These are phyloP conservation scores for Amblyopsis rosae DNA, from an alignment of 2,113 vertebrate genomes.

Conservation along the genomic window DNA sequence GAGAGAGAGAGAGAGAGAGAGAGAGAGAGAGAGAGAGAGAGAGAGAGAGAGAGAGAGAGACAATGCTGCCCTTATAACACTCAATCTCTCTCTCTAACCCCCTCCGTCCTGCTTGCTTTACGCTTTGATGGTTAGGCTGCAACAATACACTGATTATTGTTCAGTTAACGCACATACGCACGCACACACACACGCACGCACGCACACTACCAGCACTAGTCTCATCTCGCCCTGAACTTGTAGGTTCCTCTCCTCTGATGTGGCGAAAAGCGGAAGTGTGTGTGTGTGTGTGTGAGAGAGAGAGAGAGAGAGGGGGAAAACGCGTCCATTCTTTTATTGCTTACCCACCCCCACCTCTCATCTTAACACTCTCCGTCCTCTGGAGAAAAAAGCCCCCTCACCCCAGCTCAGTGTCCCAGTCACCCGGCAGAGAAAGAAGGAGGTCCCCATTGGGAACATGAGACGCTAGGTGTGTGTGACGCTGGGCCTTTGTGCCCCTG, in stretches of 20 bases:
- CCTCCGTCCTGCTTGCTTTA: slow-evolving; percentile 28
- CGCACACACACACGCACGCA: slow-evolving; percentile 1
- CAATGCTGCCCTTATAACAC: slow-evolving; percentile 21
- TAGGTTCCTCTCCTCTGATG: slow-evolving; percentile 29
- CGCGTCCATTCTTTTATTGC: slow-evolving; percentile 14
- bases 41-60: slow-evolving; percentile 39
- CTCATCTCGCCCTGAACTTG: slow-evolving; percentile 57
- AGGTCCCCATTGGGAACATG: neutral
- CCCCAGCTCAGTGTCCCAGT: slow-evolving; percentile 4
- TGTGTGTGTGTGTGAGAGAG: too few relatives aligned
- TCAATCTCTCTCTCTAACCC: slow-evolving; percentile 28
- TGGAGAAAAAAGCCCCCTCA: too few relatives aligned
- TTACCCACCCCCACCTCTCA: slow-evolving; percentile 6
- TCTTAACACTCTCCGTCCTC: too few relatives aligned
- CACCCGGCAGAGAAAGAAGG: slow-evolving; percentile 4
- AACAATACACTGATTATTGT: slow-evolving; percentile 70
- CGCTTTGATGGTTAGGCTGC: slow-evolving; percentile 62
- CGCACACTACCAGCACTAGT: slow-evolving; percentile 21
- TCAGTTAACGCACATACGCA: neutral
- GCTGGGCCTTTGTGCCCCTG: neutral
- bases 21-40: too few relatives aligned
- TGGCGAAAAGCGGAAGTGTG: neutral
- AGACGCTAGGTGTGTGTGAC: neutral
- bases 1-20: neutral
- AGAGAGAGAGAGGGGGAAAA: slow-evolving; percentile 7